A percentile compares a stretch with the other conserved stretches of the same genome.
These are phyloP conservation scores for Brachypalpus laphriformis DNA, from an alignment of 2,888 invertebrate genomes.

Conservation along the genomic window DNA sequence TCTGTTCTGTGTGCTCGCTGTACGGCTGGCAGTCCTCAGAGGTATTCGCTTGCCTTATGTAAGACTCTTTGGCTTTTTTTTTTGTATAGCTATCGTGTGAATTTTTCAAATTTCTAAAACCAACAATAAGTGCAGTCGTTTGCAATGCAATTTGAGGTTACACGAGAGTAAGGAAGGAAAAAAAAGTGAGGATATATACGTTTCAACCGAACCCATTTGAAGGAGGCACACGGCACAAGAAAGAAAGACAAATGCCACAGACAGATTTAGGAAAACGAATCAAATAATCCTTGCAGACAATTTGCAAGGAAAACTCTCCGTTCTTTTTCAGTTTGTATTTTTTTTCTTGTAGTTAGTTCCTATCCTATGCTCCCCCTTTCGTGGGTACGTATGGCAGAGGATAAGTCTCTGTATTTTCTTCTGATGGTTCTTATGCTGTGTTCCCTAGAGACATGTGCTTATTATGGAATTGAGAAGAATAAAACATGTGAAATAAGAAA, in stretches of 20 bases:
- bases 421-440: constrained; percentile 14
- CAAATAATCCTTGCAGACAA: constrained; percentile 57
- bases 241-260: constrained; percentile 57
- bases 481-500: constrained; percentile 2
- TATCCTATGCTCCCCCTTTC: background rate
- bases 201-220: constrained; percentile 15
- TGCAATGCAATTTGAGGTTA: constrained; percentile 63
- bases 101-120: constrained; percentile 64
- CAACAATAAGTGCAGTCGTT: constrained; percentile 63
- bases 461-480: constrained; percentile 24
- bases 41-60: constrained; percentile 13
- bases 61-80: background rate
- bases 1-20: background rate
- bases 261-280: constrained; percentile 52
- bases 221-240: constrained; percentile 20
- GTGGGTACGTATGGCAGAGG: background rate
- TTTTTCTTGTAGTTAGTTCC: constrained; percentile 2
- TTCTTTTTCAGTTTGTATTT: background rate
- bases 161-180: constrained; percentile 21
- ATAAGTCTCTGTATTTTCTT: constrained; percentile 20
- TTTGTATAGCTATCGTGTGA: constrained; percentile 37
- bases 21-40: background rate
- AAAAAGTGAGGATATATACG: constrained; percentile 6
- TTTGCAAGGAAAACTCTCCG: constrained; percentile 36
- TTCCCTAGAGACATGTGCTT: constrained; percentile 33